A percentile compares a stretch with the other conserved stretches of the same genome.
These are phyloP conservation scores for Dromas ardeola DNA, from an alignment of 2,113 vertebrate species.

Conservation along the genomic window DNA sequence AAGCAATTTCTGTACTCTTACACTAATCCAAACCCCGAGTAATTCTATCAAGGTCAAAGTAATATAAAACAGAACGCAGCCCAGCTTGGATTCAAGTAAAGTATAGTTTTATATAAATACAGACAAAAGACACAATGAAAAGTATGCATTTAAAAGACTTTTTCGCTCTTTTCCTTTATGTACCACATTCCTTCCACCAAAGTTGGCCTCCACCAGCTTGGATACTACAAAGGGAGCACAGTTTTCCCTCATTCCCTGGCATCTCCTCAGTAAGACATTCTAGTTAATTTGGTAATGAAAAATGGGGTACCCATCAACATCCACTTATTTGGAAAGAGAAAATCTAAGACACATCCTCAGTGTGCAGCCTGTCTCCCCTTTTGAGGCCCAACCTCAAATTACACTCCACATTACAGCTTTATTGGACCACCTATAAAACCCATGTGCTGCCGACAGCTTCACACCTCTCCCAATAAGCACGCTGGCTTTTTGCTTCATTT, in stretches of 20 bases:
- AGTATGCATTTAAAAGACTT: background rate
- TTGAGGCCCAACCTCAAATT: background rate
- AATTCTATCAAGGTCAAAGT: constrained; percentile 48
- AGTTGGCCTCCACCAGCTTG: background rate
- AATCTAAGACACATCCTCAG: background rate
- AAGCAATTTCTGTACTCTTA: constrained; percentile 32
- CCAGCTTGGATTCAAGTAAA: background rate
- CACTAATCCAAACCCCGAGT: background rate
- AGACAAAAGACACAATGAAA: background rate
- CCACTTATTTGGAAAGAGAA: background rate
- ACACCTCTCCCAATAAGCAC: background rate
- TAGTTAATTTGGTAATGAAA: background rate
- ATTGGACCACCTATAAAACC: background rate
- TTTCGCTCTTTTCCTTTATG: background rate
- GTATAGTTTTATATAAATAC: background rate
- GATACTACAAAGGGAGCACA: background rate
- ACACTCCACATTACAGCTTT: background rate
- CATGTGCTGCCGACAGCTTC: background rate
- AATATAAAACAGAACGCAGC: constrained; percentile 30
- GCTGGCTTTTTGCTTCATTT: background rate
- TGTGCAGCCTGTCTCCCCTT: background rate
- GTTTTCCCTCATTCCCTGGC: background rate
- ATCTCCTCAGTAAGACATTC: background rate
- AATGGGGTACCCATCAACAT: background rate
- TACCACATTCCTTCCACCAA: background rate